Conservation (phyloP, 1,140 invertebrate genomes). For the Drosophila bipectinata region DNA sequence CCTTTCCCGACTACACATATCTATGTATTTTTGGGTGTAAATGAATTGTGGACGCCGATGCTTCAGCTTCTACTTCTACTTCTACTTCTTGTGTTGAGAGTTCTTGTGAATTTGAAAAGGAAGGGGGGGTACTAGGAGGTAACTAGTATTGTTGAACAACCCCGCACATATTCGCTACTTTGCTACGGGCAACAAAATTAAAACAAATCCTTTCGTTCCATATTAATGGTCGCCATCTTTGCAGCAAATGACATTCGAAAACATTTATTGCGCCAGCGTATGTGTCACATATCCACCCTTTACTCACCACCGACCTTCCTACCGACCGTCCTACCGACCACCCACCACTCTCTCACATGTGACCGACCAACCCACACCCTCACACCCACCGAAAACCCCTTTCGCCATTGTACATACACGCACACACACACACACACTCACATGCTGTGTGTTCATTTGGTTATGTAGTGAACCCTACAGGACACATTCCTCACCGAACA, state of each 20-base stretch:
- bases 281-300: conserved; percentile 12
- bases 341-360: conserved; percentile 29
- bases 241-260: conserved; percentile 81
- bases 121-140: not conserved
- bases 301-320: conserved; percentile 7
- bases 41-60: conserved; percentile 26
- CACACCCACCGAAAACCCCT: conserved; percentile 15
- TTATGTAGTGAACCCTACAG: conserved; percentile 75
- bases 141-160: conserved; percentile 42
- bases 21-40: conserved; percentile 6
- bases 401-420: conserved; percentile 29
- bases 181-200: conserved; percentile 70
- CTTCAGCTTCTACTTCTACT: conserved; percentile 28
- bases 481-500: conserved; percentile 69
- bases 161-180: conserved; percentile 19
- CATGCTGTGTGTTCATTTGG: conserved; percentile 63
- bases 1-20: not conserved
- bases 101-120: not conserved
- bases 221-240: conserved; percentile 82
- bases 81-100: conserved; percentile 12
- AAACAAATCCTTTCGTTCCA: conserved; percentile 82
- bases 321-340: not conserved
- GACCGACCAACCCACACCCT: conserved; percentile 44
- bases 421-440: no score
- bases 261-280: conserved; percentile 72